Percentiles rank a stretch among this genome's conserved stretches.
Conservation (phyloP, 2,888 invertebrate genomes). For the Erebia aethiops region DNA sequence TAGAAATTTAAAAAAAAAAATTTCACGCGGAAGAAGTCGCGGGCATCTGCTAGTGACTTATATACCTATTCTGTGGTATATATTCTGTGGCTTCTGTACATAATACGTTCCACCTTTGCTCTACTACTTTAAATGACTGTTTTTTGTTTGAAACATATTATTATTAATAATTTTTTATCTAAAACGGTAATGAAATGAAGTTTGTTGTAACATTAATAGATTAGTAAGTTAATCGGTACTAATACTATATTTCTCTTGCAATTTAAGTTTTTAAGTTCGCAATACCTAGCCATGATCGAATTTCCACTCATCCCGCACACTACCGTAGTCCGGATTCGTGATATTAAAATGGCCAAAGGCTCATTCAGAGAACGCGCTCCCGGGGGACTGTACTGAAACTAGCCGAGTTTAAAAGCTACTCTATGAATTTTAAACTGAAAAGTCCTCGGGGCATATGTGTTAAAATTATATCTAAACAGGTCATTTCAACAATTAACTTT, state of each 20-base stretch:
- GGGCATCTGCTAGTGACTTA: no score
- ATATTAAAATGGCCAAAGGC: constrained; percentile 55
- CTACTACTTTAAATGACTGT: no score
- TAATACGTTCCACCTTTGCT: no score
- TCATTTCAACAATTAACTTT: constrained; percentile 4
- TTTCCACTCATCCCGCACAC: constrained; percentile 33
- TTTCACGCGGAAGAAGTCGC: no score
- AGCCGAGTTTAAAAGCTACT: constrained; percentile 69
- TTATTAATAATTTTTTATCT: no score
- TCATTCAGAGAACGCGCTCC: constrained; percentile 62
- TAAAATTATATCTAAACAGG: constrained; percentile 17
- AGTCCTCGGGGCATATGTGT: constrained; percentile 69
- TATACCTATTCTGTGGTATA: no score
- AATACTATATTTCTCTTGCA: neutral
- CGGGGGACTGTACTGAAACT: constrained; percentile 61
- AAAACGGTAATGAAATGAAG: no score
- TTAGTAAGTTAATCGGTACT: no score
- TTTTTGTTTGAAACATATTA: no score
- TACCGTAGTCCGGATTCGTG: constrained; percentile 25
- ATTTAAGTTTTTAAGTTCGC: neutral
- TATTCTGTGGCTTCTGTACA: no score
- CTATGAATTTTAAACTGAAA: constrained; percentile 75
- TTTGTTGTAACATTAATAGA: no score
- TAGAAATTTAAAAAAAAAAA: no score
- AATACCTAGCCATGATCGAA: constrained; percentile 15